A percentile compares a stretch with the other conserved stretches of the same genome.
phyloP scores from a whole-genome alignment of 2,797 vertebrate species.

The Chloroceryle amazona region DNA sequence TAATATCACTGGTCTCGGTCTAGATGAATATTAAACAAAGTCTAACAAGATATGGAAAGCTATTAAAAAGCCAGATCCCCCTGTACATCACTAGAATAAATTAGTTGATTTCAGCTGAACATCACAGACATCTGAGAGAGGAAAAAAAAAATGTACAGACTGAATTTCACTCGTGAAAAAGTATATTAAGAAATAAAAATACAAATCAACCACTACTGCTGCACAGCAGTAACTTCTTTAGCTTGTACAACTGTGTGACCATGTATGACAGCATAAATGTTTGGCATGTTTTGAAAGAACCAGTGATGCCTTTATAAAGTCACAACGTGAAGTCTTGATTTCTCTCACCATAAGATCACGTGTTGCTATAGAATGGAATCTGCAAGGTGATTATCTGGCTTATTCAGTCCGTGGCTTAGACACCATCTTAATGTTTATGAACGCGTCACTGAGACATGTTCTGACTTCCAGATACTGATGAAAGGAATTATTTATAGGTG shows the following conservation, averaged over 20 bases:
- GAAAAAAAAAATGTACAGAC: not conserved
- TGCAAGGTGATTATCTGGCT: not conserved
- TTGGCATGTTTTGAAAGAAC: not conserved
- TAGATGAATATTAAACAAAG: not conserved
- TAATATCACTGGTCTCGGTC: not conserved
- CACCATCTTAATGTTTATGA: not conserved
- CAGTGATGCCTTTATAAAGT: not conserved
- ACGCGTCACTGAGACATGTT: not conserved
- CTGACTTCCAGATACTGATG: not conserved
- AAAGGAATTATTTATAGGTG: not conserved
- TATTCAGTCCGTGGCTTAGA: not conserved
- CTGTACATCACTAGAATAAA: not conserved
- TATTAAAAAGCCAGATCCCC: not conserved
- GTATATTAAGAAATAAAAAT: not conserved
- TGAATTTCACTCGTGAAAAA: not conserved
- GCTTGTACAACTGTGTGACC: not conserved
- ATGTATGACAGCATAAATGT: not conserved
- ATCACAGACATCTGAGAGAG: not conserved
- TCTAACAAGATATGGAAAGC: not conserved
- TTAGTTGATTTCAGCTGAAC: not conserved
- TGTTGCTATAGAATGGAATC: not conserved
- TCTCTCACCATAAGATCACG: not conserved
- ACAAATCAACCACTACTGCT: not conserved
- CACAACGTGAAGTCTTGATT: not conserved
- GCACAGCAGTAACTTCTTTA: not conserved